Evolutionary conservation across 1,140 invertebrate species (phyloP).

Genomic region (Hycleus phaleratus): DNA sequence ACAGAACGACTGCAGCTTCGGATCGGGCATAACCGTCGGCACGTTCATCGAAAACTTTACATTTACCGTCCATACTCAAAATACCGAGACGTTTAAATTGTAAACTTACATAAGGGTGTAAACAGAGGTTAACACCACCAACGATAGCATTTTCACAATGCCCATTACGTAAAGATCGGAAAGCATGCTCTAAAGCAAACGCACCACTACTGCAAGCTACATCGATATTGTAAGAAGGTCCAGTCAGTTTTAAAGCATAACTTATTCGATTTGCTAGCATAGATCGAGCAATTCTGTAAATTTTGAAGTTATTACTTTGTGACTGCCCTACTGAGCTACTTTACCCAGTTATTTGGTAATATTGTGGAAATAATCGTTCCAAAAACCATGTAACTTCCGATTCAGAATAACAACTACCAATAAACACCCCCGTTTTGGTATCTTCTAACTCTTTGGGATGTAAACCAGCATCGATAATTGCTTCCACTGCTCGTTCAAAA

Average conservation of each 20-base stretch:
- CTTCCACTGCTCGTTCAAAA: constrained; percentile 78
- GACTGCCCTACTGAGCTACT: no score
- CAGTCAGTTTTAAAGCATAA: constrained; percentile 59
- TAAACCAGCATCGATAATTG: constrained; percentile 80
- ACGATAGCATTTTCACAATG: constrained; percentile 83
- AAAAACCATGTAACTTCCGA: constrained; percentile 64
- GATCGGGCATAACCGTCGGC: constrained; percentile 70
- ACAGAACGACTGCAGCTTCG: constrained; percentile 67
- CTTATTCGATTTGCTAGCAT: constrained; percentile 87
- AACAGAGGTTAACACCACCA: constrained; percentile 70
- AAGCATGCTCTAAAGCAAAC: constrained; percentile 76
- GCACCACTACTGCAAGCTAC: constrained; percentile 87
- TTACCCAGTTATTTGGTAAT: background rate
- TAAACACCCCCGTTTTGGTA: constrained; percentile 71
- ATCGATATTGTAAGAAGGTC: constrained; percentile 78
- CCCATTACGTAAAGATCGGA: constrained; percentile 64
- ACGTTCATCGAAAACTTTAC: constrained; percentile 82
- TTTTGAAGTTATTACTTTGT: background rate
- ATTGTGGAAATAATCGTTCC: constrained; percentile 42
- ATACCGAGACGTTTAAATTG: constrained; percentile 80
- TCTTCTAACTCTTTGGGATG: constrained; percentile 54
- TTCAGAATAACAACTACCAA: constrained; percentile 62
- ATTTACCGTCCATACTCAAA: constrained; percentile 73
- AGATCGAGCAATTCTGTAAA: background rate
- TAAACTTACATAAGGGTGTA: constrained; percentile 77